Evolutionary conservation across 2,888 invertebrate species (phyloP).

Genomic region (Steinernema hermaphroditum): DNA sequence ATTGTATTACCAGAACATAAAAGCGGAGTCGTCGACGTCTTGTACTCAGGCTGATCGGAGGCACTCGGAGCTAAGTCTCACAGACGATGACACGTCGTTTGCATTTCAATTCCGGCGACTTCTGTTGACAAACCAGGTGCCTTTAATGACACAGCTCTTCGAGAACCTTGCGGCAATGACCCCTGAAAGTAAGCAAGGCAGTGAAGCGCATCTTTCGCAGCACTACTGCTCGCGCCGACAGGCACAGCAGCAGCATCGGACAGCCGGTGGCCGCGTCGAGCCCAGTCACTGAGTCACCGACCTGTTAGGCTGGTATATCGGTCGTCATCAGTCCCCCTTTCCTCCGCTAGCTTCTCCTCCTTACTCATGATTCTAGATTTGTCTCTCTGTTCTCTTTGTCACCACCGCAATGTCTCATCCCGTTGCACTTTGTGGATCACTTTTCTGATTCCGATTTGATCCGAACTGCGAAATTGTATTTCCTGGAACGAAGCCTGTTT

Average conservation of each 20-base stretch:
- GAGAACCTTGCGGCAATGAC: conserved; percentile 15
- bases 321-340: conserved; percentile 14
- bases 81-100: neutral
- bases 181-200: conserved; percentile 21
- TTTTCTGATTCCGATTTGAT: too few relatives aligned
- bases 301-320: conserved; percentile 28
- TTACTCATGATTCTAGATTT: neutral
- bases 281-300: conserved; percentile 29
- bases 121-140: conserved; percentile 23
- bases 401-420: too few relatives aligned
- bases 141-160: conserved; percentile 24
- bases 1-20: neutral
- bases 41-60: neutral
- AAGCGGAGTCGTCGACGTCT: neutral
- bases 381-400: neutral
- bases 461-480: too few relatives aligned
- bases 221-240: conserved; percentile 19
- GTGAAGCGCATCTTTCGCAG: conserved; percentile 23
- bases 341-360: neutral
- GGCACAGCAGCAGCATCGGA: conserved; percentile 18
- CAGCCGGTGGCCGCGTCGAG: conserved; percentile 28
- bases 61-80: too few relatives aligned
- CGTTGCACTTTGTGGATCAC: too few relatives aligned
- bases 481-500: too few relatives aligned
- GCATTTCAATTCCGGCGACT: conserved; percentile 14